These are phyloP conservation scores for Corapipo altera DNA, from an alignment of 2,113 vertebrate species.

Conservation along the genomic window DNA sequence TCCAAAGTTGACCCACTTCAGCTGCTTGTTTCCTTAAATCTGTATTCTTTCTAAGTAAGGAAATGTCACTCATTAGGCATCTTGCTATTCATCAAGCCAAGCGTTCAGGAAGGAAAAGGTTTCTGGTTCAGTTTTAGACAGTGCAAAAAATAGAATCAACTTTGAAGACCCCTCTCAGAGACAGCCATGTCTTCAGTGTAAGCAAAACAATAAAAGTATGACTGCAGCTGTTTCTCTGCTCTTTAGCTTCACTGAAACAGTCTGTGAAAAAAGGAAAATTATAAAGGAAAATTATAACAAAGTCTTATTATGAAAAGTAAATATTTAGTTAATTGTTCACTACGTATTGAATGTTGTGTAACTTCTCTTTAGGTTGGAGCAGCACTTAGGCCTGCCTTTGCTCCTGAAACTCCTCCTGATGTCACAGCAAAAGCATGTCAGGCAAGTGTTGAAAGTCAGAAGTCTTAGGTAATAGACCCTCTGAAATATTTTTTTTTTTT, in stretches of 20 bases:
- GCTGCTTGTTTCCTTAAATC: neutral
- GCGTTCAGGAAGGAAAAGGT: neutral
- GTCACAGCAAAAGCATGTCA: conserved; percentile 93
- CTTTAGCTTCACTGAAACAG: neutral
- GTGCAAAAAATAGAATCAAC: neutral
- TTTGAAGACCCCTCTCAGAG: neutral
- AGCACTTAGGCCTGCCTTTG: conserved; percentile 92
- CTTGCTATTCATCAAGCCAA: neutral
- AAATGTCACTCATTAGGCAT: neutral
- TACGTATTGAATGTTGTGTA: neutral
- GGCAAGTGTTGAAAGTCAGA: conserved; percentile 73
- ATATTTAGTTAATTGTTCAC: neutral
- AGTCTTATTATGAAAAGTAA: neutral
- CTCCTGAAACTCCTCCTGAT: conserved; percentile 87
- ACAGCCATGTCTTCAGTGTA: neutral
- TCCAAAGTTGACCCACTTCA: neutral
- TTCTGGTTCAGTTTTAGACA: neutral
- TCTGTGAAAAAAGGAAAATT: neutral
- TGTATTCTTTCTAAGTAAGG: neutral
- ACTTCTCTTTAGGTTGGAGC: conserved; percentile 85
- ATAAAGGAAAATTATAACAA: neutral
- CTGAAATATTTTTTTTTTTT: neutral
- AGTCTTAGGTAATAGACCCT: neutral
- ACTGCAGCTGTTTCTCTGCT: neutral
- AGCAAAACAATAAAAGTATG: neutral